Conservation (phyloP, 1,140 invertebrate species). For the Ectropis grisescens region DNA sequence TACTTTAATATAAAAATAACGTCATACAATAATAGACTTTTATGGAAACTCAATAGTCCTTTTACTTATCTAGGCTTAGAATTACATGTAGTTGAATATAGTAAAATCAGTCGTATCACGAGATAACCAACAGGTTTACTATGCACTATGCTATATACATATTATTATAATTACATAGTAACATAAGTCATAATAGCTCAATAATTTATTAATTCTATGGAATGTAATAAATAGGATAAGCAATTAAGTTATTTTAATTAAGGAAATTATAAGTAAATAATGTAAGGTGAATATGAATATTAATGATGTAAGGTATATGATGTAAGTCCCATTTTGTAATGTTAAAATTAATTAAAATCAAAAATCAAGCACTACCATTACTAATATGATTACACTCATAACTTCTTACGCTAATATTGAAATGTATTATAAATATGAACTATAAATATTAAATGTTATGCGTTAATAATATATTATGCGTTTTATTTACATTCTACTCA, state of each 20-base stretch:
- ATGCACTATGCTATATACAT: constrained; percentile 47
- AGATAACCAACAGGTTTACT: constrained; percentile 26
- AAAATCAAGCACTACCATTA: constrained; percentile 56
- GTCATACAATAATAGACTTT: constrained; percentile 49
- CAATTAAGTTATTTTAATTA: constrained; percentile 28
- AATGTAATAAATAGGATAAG: constrained; percentile 45
- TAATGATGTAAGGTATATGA: constrained; percentile 25
- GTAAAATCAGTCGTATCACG: constrained; percentile 22
- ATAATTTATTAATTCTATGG: constrained; percentile 46
- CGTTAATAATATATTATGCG: constrained; percentile 63
- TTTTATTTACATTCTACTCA: constrained; percentile 49
- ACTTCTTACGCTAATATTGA: constrained; percentile 68
- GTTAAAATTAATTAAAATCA: constrained; percentile 44
- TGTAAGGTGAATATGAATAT: no score
- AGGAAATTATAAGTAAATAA: constrained; percentile 26
- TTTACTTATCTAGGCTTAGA: constrained; percentile 19
- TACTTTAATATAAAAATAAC: constrained; percentile 32
- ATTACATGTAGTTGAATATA: neutral
- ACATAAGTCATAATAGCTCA: constrained; percentile 53
- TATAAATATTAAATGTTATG: constrained; percentile 73
- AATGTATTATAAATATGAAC: constrained; percentile 71
- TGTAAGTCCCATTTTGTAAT: constrained; percentile 65
- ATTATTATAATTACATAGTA: constrained; percentile 21
- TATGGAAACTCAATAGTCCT: constrained; percentile 31
- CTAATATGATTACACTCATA: constrained; percentile 62